Conservation (phyloP, 2,888 invertebrate species). For the Phorcus lineatus region DNA sequence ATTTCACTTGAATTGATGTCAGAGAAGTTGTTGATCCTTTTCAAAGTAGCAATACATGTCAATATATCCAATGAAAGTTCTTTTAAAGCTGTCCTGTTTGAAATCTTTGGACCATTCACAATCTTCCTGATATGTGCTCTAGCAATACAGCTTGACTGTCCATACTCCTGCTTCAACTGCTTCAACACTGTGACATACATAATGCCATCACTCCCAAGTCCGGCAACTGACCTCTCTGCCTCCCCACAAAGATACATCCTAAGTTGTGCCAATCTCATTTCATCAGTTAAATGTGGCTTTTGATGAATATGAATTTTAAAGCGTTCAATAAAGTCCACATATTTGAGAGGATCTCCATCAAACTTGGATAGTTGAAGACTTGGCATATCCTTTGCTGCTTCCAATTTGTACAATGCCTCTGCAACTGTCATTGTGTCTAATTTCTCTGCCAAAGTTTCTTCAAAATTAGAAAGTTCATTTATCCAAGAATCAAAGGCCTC, state of each 20-base stretch:
- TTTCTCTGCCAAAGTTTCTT: neutral
- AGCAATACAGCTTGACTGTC: too few species aligned
- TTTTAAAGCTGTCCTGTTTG: too few species aligned
- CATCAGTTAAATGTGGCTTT: conserved; percentile 24
- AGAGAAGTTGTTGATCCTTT: too few species aligned
- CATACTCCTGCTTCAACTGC: too few species aligned
- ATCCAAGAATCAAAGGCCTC: neutral
- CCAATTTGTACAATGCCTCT: conserved; percentile 4
- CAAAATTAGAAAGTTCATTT: neutral
- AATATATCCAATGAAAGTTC: too few species aligned
- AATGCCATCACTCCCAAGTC: too few species aligned
- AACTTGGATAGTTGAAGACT: conserved; percentile 11
- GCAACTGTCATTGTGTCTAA: neutral
- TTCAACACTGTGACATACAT: too few species aligned
- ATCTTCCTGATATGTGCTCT: too few species aligned
- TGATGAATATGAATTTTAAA: conserved; percentile 27
- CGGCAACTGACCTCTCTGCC: neutral
- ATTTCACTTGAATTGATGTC: too few species aligned
- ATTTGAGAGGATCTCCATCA: conserved; percentile 11
- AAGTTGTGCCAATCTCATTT: conserved; percentile 23
- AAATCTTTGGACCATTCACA: too few species aligned
- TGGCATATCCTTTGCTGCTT: neutral
- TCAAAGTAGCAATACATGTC: too few species aligned
- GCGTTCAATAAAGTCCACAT: too few species aligned
- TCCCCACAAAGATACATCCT: conserved; percentile 16